These are phyloP conservation scores for Drosophila crucigera DNA, from an alignment of 2,888 invertebrate genomes.

Conservation along the genomic window DNA sequence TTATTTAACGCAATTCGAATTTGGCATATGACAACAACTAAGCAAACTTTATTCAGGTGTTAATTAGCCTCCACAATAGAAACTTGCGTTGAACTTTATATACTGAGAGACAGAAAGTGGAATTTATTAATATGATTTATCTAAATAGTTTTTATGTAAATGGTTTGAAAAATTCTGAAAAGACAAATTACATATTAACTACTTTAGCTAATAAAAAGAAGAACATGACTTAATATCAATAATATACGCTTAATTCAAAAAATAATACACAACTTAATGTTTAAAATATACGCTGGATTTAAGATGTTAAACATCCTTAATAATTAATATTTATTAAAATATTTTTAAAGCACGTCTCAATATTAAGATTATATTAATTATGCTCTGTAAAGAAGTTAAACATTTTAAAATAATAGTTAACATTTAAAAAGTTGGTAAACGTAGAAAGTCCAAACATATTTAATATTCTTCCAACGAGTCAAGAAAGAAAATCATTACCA, in stretches of 20 bases:
- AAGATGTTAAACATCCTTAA: background rate
- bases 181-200: too few species aligned
- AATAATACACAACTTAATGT: too few species aligned
- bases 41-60: conserved; percentile 42
- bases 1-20: conserved; percentile 11
- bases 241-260: too few species aligned
- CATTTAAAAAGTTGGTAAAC: background rate
- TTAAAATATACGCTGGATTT: too few species aligned
- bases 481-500: too few species aligned
- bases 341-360: too few species aligned
- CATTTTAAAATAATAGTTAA: background rate
- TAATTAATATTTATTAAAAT: background rate
- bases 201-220: too few species aligned
- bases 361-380: too few species aligned
- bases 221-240: too few species aligned
- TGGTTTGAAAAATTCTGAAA: background rate
- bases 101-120: background rate
- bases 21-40: background rate
- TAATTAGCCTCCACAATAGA: background rate
- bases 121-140: background rate
- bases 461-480: too few species aligned
- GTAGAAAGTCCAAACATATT: background rate
- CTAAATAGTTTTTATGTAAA: too few species aligned
- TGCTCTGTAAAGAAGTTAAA: too few species aligned
- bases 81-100: background rate